These are phyloP conservation scores for Coremacera marginata DNA, from an alignment of 2,888 invertebrate species.

Conservation along the genomic window DNA sequence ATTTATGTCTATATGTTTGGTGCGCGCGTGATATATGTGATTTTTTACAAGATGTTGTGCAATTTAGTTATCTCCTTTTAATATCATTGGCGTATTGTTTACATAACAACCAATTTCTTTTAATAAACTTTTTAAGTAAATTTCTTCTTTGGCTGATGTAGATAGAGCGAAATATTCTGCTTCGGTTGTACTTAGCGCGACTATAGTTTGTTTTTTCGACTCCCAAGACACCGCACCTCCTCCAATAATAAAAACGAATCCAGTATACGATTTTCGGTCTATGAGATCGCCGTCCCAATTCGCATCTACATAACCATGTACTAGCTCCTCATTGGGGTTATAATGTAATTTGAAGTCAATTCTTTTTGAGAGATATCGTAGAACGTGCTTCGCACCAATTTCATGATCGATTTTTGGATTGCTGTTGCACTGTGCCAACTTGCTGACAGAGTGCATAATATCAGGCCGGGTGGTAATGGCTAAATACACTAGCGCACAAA, in stretches of 20 bases:
- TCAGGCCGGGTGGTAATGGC: constrained; percentile 40
- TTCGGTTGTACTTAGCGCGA: constrained; percentile 17
- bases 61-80: constrained; percentile 24
- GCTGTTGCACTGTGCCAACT: constrained; percentile 43
- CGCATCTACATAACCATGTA: constrained; percentile 44
- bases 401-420: constrained; percentile 46
- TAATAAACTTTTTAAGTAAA: not conserved
- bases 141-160: not conserved
- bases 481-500: constrained; percentile 38
- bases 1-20: not conserved
- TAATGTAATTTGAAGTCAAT: constrained; percentile 43
- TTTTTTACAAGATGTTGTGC: constrained; percentile 29
- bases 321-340: constrained; percentile 23
- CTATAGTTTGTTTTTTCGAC: constrained; percentile 32
- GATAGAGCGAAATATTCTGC: constrained; percentile 31
- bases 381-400: constrained; percentile 40
- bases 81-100: not conserved
- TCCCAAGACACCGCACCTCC: constrained; percentile 34
- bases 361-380: constrained; percentile 43
- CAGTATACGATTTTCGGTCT: constrained; percentile 41
- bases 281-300: constrained; percentile 41
- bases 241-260: not conserved
- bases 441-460: constrained; percentile 39
- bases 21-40: constrained; percentile 31
- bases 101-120: not conserved